Base-by-base conservation (phyloP, 2,113 vertebrate species). In the Thamnaconus septentrionalis region DNA sequence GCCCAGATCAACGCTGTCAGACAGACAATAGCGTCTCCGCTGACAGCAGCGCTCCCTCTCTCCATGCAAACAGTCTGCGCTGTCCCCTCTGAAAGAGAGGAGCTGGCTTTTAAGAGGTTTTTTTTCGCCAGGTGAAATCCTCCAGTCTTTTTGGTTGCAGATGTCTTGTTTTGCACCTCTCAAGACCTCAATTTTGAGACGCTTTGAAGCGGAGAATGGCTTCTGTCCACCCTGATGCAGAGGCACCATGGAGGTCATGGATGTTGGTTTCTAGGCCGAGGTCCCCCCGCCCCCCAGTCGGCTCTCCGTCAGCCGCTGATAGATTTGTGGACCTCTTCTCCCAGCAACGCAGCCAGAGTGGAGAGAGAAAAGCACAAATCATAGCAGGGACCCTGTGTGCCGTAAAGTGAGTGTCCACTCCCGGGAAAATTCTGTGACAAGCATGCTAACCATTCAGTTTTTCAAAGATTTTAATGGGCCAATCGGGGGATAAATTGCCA, bases 191-290 rank as follows among this genome's bases (percentile, higher is more conserved):
- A 89, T 88, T 85, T 87, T 65, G 48, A 79, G 84, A 77, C 42
- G 45, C 81, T 85, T 72, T 83, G 84, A 88, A 87, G 81, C 80
- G 84, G 83, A 81, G 86, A 88, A 88, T 88, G 84, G 71, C 76
- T 84, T 83, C 78, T 79, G 82, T 79, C 79, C 83, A 73, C 67
- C 53, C 58, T 63, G 72, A 82, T 57, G 76, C 78, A 54, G 73
- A 63, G 53, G 78, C 71, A 58, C 59, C 66, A 57, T 8, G 71
- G 68, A 84, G 83, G 81, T 88, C 81, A 73, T 59, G 80, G 64
- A 62, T 73, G 75, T 53, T 12, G 59, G 65, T 56, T 81, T 78
- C 66, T 69, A 63, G 77, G 66, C 64, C 18, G 10, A 70, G 67
- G 69, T 51, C 66, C 73, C 64, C 1, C n/a, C 7, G 6, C 18